Evolutionary conservation across 2,888 invertebrate genomes (phyloP).

Genomic region (Stenotaenia linearis): DNA sequence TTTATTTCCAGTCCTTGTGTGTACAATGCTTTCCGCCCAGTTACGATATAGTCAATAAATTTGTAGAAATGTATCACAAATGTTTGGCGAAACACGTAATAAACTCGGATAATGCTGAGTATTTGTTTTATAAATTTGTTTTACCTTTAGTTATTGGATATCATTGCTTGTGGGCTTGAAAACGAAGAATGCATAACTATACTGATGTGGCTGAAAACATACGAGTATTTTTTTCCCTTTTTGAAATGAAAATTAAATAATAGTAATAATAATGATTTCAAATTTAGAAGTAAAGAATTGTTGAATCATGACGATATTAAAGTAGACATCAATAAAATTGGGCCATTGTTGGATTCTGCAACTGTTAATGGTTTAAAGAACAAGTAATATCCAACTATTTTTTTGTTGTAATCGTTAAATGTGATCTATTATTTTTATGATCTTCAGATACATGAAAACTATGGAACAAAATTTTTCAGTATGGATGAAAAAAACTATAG

Average conservation of each 20-base stretch:
- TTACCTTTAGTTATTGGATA: slow-evolving; percentile 63
- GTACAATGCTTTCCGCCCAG: slow-evolving; percentile 92
- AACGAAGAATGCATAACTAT: slow-evolving; percentile 95
- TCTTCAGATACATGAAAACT: slow-evolving; percentile 53
- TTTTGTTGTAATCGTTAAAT: background rate
- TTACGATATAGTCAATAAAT: slow-evolving; percentile 86
- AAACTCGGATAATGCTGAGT: slow-evolving; percentile 28
- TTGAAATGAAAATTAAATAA: background rate
- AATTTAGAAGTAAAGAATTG: slow-evolving; percentile 64
- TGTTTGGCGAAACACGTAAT: slow-evolving; percentile 56
- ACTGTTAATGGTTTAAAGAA: slow-evolving; percentile 71
- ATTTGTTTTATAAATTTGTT: background rate
- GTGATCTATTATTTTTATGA: background rate
- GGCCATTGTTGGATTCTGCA: slow-evolving; percentile 69
- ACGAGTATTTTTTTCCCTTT: slow-evolving; percentile 51
- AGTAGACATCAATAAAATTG: slow-evolving; percentile 59
- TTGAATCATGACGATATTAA: slow-evolving; percentile 78
- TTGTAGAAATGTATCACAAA: slow-evolving; percentile 88
- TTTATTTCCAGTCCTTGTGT: slow-evolving; percentile 67
- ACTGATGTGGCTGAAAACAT: slow-evolving; percentile 89
- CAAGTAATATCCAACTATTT: slow-evolving; percentile 67
- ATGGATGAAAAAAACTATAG: slow-evolving; percentile 92
- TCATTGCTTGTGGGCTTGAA: slow-evolving; percentile 80
- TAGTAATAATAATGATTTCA: background rate
- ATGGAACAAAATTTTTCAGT: slow-evolving; percentile 86